Evolutionary conservation across 1,140 invertebrate genomes (phyloP).

Genomic region (Leptinotarsa texana): DNA sequence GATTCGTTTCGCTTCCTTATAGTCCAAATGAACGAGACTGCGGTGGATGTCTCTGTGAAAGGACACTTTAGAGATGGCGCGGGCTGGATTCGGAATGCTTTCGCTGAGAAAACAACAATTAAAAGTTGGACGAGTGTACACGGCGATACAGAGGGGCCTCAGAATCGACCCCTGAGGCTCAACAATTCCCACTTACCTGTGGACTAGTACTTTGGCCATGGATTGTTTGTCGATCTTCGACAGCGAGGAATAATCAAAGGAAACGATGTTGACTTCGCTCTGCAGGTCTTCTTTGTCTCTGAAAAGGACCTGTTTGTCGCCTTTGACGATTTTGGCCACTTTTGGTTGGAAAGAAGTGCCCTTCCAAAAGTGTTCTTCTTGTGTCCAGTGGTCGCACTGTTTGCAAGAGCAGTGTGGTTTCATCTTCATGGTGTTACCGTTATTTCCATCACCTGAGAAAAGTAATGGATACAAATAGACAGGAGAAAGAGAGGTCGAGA

Average conservation of each 20-base stretch:
- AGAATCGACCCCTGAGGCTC: background rate
- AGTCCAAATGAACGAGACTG: slow-evolving; percentile 35
- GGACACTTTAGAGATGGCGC: slow-evolving; percentile 31
- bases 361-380: slow-evolving; percentile 21
- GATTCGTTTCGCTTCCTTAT: slow-evolving; percentile 45
- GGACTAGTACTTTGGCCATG: slow-evolving; percentile 39
- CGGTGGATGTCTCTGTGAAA: slow-evolving; percentile 41
- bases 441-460: background rate
- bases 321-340: background rate
- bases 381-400: slow-evolving; percentile 31
- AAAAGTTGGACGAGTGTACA: background rate
- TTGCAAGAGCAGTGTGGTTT: slow-evolving; percentile 33
- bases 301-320: slow-evolving; percentile 30
- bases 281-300: slow-evolving; percentile 16
- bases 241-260: slow-evolving; percentile 36
- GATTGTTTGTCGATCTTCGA: slow-evolving; percentile 39
- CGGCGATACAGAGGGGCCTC: background rate
- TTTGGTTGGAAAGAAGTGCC: background rate
- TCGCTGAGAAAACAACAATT: slow-evolving; percentile 38
- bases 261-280: slow-evolving; percentile 28
- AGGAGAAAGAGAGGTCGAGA: background rate
- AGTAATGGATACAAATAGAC: background rate
- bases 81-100: slow-evolving; percentile 34
- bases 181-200: slow-evolving; percentile 38
- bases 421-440: slow-evolving; percentile 7